Evolutionary conservation across 2,797 vertebrate genomes (phyloP).

Genomic region (Uromys caudimaculatus): DNA sequence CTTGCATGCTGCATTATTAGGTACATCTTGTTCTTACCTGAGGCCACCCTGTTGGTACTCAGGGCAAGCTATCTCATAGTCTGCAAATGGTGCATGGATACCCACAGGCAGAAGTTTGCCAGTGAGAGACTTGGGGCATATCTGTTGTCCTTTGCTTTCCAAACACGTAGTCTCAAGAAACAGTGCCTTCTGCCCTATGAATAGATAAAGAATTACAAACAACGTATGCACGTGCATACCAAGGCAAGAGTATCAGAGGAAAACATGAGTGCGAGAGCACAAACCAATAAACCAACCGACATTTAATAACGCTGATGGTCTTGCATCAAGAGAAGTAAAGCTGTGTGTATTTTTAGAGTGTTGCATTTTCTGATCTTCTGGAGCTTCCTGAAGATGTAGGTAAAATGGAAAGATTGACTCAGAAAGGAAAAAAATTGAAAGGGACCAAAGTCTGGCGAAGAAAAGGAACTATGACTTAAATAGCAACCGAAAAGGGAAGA

Average conservation of each 20-base stretch:
- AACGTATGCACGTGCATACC: accelerated
- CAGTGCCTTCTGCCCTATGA: neutral
- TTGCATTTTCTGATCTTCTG: neutral
- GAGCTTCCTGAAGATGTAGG: neutral
- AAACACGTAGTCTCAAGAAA: neutral
- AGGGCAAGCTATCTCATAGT: neutral
- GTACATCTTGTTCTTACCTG: accelerated
- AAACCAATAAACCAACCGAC: too few species aligned
- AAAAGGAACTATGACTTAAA: neutral
- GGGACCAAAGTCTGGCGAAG: neutral
- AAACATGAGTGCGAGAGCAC: neutral
- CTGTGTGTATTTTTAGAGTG: neutral
- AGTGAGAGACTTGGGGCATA: neutral
- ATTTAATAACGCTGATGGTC: accelerated
- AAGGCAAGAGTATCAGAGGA: neutral
- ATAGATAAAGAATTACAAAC: neutral
- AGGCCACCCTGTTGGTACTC: accelerated
- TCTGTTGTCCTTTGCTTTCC: neutral
- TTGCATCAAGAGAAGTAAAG: neutral
- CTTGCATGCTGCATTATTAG: accelerated
- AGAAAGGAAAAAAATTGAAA: neutral
- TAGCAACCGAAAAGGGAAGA: neutral
- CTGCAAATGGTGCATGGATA: neutral
- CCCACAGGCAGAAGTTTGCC: neutral
- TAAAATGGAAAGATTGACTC: neutral